Evolutionary conservation across 2,797 vertebrate genomes (phyloP), one percentile per base, ranked within the genome.

Genomic region (Salmo trutta): DNA sequence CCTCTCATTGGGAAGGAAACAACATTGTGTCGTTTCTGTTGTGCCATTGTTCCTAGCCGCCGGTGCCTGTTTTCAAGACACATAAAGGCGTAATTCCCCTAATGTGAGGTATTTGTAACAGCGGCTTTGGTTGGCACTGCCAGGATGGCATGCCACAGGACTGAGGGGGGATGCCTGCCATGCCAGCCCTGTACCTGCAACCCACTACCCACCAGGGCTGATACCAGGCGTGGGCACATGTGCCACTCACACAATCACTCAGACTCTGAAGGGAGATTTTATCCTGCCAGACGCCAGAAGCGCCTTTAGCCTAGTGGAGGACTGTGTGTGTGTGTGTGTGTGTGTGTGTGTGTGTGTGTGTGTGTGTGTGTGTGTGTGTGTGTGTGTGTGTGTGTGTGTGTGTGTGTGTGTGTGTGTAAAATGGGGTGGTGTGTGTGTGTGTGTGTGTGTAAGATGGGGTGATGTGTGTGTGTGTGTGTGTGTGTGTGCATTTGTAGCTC

Each of bases 41-140:
- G 3, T 77, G 24, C 78, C 56, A 88, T 90, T 91, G 87, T 93
- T 79, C 54, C 31, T 79, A 14, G 36, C 71, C n/a, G 36, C 72
- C 29, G 62, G 73, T 19, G 71, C 75, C 83, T 51, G 53, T 87
- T 85, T 21, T 79, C 79, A 82, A 87, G 76, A 54, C 3, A 24
- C 80, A 88, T 89, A 86, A 85, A 91, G 85, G 85, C 84, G 85
- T 91, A 88, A 92, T 92, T 91, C 88, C 90, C 83, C 83, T 92
- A 90, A 92, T 92, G 86, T 88, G 88, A 87, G 87, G 86, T 87
- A 88, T 93, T 91, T 88, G 89, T 92, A 88, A 90, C 73, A 76
- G 79, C 74, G 85, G 82, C 84, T 88, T 87, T 90, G 85, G n/a
- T 89, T 91, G 90, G 89, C 88, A 90, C 24, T 0, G 81, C 53